phyloP scores from a whole-genome alignment of 2,888 invertebrate genomes.

The Phaedon cochleariae region DNA sequence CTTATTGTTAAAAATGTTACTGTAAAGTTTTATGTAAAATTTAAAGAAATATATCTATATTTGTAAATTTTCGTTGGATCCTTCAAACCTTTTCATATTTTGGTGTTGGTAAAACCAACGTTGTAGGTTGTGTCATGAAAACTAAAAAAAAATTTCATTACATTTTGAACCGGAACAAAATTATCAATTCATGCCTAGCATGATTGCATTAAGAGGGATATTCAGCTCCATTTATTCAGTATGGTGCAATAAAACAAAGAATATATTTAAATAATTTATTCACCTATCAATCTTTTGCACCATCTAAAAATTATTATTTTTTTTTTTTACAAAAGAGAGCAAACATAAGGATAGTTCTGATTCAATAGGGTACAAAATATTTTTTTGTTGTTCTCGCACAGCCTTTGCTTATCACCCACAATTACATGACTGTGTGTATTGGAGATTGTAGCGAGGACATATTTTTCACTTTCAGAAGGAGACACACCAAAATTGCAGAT shows the following conservation, averaged over 20 bases:
- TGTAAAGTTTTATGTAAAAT: slow-evolving; percentile 21
- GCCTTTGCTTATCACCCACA: slow-evolving; percentile 52
- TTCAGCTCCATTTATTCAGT: no score
- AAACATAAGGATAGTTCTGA: slow-evolving; percentile 43
- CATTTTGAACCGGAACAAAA: no score
- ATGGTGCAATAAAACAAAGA: slow-evolving; percentile 3
- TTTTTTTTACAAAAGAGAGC: slow-evolving; percentile 47
- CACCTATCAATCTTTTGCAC: slow-evolving; percentile 44
- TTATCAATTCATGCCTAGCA: no score
- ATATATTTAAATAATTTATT: slow-evolving; percentile 45
- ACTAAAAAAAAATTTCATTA: no score
- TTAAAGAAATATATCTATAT: slow-evolving; percentile 25
- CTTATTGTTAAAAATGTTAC: slow-evolving; percentile 28
- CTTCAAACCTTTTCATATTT: neutral
- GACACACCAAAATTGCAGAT: slow-evolving; percentile 24
- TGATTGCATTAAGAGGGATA: no score
- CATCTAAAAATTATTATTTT: slow-evolving; percentile 44
- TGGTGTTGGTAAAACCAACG: no score
- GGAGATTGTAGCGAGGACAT: slow-evolving; percentile 52
- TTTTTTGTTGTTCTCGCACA: slow-evolving; percentile 54
- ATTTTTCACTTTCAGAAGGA: slow-evolving; percentile 36
- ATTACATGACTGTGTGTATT: slow-evolving; percentile 35
- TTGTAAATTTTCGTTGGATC: slow-evolving; percentile 6
- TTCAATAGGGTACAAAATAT: slow-evolving; percentile 43
- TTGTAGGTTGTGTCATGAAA: no score